Evolutionary conservation across 2,797 vertebrate species (phyloP), one percentile per base, ranked within the genome.

Genomic region (Microctenopoma steveboyesi): DNA sequence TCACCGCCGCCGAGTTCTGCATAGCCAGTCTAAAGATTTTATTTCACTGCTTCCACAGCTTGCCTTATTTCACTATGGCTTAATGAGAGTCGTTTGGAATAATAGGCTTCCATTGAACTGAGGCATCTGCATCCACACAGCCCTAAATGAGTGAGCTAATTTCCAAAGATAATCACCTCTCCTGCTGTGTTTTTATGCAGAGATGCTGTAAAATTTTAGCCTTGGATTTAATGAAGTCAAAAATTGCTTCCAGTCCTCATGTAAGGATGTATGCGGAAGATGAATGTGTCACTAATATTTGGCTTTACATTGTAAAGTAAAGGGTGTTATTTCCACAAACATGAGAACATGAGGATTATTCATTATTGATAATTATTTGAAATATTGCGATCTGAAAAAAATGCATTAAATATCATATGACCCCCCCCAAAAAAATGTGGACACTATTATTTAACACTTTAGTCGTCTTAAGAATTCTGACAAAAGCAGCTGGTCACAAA

Each of bases 1-100:
- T 72, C 79, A 33, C 57, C 14, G 63, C 82, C 15, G 76, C 82
- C 51, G 79, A 81, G 82, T 89, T 92, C 91, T 86, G 83, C 80
- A 89, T 79, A 88, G 85, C 69, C 86, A 83, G 92, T 92, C 92
- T 91, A 93, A 88, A 93, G 89, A 84, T 91, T 91, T 90, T 92
- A 92, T 93, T 94, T 90, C 92, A 91, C 86, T 84, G 91, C 94
- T 92, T 89, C 91, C 88, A 91, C 91, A 91, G 92, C 90, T 94
- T 92, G 94, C 91, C 85, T 93, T 95, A 95, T 96, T 95, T 96
- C 92, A 83, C 86, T 78, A 91, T 46, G 87, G 85, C 72, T 88
- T 96, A 96, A 95, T 94, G 92, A 93, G 92, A 94, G 92, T 88
- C 91, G 94, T 95, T 96, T 95, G 94, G 94, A 96, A 95, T 95